phyloP scores from a whole-genome alignment of 2,113 vertebrate species.

The Lycaon pictus region DNA sequence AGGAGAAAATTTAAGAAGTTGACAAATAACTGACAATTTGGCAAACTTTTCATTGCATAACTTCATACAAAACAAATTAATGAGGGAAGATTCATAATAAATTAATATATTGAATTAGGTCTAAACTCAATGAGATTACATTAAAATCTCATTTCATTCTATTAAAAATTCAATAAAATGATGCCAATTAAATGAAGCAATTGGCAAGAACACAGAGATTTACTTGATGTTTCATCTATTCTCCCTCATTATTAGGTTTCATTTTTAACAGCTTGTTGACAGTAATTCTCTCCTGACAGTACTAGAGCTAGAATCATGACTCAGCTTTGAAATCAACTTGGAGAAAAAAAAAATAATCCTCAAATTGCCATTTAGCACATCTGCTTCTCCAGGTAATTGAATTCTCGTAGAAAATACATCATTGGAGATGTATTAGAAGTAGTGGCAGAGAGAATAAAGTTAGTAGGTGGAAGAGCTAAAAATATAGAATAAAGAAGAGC shows the following conservation, averaged over 20 bases:
- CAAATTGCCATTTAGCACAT: constrained; percentile 77
- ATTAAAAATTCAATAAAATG: constrained; percentile 88
- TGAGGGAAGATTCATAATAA: constrained; percentile 84
- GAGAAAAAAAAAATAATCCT: constrained; percentile 71
- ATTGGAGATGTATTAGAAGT: constrained; percentile 36
- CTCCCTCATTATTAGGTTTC: constrained; percentile 76
- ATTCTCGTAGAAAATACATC: constrained; percentile 76
- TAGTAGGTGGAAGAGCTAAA: constrained; percentile 47
- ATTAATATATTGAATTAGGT: constrained; percentile 86
- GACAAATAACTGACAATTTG: constrained; percentile 66
- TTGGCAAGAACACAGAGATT: constrained; percentile 82
- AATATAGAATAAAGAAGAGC: constrained; percentile 50
- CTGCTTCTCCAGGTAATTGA: constrained; percentile 78
- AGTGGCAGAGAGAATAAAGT: constrained; percentile 41
- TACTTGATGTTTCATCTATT: constrained; percentile 82
- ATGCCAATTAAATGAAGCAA: constrained; percentile 85
- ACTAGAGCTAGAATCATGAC: constrained; percentile 69
- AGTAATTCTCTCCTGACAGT: constrained; percentile 64
- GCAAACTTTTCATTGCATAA: constrained; percentile 74
- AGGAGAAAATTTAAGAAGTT: constrained; percentile 49
- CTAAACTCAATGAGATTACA: constrained; percentile 84
- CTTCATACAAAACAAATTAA: constrained; percentile 81
- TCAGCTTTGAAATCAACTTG: constrained; percentile 74
- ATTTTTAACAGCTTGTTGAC: constrained; percentile 87
- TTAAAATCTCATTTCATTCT: constrained; percentile 89